phyloP scores from a whole-genome alignment of 2,797 vertebrate species.

The Crocodylus rhombifer region DNA sequence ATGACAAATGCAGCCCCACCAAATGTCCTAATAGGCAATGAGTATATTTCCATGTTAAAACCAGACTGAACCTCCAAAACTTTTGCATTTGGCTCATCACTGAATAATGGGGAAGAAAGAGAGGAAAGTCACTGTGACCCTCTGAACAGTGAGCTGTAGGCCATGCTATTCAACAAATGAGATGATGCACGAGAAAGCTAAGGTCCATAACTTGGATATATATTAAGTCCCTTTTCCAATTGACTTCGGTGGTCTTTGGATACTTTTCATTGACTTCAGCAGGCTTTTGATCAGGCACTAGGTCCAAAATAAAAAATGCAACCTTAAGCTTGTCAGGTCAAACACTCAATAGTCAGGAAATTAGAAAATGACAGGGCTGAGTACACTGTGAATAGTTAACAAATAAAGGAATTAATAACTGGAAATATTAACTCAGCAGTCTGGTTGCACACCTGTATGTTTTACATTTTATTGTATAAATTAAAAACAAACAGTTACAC shows the following conservation, averaged over 20 bases:
- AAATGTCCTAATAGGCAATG: constrained; percentile 51
- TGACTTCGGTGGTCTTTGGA: constrained; percentile 45
- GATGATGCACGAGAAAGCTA: constrained; percentile 74
- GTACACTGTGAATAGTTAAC: not conserved
- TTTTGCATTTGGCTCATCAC: constrained; percentile 63
- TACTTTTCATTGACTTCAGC: constrained; percentile 60
- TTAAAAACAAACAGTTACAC: not conserved
- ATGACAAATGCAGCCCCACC: constrained; percentile 66
- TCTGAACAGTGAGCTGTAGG: constrained; percentile 63
- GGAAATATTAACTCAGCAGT: not conserved
- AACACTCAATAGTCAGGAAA: not conserved
- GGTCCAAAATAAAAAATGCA: not conserved
- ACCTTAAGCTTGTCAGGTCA: not conserved
- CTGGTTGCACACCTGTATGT: constrained; percentile 24
- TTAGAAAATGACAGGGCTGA: not conserved
- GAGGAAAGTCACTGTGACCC: constrained; percentile 69
- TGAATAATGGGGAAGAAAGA: constrained; percentile 69
- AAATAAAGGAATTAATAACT: not conserved
- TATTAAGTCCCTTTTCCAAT: constrained; percentile 60
- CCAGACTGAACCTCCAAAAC: constrained; percentile 53
- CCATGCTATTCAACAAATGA: constrained; percentile 68
- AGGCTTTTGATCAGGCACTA: constrained; percentile 11
- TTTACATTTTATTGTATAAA: not conserved
- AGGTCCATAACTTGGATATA: constrained; percentile 66
- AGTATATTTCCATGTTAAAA: constrained; percentile 72